Percentiles rank a stretch among this genome's conserved stretches.
Conservation (phyloP, 2,797 vertebrate species). For the Champsocephalus esox region DNA sequence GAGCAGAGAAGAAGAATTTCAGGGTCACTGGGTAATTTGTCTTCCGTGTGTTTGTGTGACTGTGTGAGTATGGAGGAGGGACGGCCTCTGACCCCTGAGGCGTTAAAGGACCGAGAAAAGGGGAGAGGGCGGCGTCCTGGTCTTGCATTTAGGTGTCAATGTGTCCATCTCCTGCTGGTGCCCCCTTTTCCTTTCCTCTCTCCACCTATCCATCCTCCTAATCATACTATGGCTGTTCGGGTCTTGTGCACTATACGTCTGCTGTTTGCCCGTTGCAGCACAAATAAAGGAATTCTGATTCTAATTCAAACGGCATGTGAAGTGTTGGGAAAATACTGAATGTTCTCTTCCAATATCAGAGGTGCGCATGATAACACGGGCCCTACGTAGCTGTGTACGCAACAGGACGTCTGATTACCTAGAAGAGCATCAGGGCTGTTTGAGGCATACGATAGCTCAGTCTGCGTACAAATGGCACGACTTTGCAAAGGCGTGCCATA, state of each 20-base stretch:
- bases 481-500: too few species aligned
- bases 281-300: too few species aligned
- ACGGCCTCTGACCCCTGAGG: conserved; percentile 76
- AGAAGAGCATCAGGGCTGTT: too few species aligned
- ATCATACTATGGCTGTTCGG: conserved; percentile 13
- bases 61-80: conserved; percentile 77
- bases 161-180: conserved; percentile 54
- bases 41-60: conserved; percentile 74
- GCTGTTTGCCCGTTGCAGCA: too few species aligned
- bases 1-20: conserved; percentile 76
- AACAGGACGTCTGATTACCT: too few species aligned
- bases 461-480: too few species aligned
- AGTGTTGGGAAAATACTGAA: too few species aligned
- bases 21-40: conserved; percentile 84
- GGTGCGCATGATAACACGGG: too few species aligned
- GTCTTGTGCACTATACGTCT: not conserved
- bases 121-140: conserved; percentile 48
- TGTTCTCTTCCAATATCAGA: too few species aligned
- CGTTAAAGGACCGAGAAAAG: conserved; percentile 63
- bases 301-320: too few species aligned
- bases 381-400: too few species aligned
- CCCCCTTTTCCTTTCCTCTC: not conserved
- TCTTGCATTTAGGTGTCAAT: conserved; percentile 70
- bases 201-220: conserved; percentile 29
- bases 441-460: too few species aligned